A percentile compares a stretch with the other conserved stretches of the same genome.
Conservation (phyloP, 2,888 invertebrate species). For the Bhutanitis thaidina region DNA sequence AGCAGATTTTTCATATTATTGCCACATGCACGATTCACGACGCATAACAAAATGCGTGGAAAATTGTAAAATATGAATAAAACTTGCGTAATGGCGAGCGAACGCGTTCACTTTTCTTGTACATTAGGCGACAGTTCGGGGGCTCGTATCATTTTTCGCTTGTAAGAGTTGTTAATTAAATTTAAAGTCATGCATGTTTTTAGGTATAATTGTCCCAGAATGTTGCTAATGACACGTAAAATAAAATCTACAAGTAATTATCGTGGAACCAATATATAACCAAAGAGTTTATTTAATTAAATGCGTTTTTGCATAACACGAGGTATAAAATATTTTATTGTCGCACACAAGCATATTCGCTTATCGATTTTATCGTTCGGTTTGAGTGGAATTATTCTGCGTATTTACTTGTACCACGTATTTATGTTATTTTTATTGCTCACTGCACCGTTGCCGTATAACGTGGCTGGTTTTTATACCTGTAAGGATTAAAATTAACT, state of each 20-base stretch:
- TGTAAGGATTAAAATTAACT: conserved; percentile 9
- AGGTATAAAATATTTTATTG: background rate
- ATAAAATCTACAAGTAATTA: no score
- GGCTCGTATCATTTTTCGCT: no score
- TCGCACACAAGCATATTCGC: background rate
- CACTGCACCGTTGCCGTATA: background rate
- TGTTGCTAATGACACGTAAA: no score
- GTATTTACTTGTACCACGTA: background rate
- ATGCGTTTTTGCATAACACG: background rate
- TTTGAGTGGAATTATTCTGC: conserved; percentile 8
- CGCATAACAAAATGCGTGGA: no score
- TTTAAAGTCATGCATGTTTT: no score
- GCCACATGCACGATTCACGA: background rate
- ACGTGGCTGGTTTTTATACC: background rate
- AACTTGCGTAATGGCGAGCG: no score
- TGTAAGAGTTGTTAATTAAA: no score
- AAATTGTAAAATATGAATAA: no score
- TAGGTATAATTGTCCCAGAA: no score
- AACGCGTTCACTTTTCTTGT: no score
- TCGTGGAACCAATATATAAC: no score
- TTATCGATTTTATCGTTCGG: conserved; percentile 11
- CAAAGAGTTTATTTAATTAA: background rate
- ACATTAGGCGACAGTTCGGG: no score
- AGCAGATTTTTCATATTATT: background rate
- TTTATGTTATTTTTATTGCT: conserved; percentile 4